Percentiles rank a stretch among this genome's conserved stretches.
Conservation (phyloP, 2,888 invertebrate species). For the Eudasyphora cyanicolor region DNA sequence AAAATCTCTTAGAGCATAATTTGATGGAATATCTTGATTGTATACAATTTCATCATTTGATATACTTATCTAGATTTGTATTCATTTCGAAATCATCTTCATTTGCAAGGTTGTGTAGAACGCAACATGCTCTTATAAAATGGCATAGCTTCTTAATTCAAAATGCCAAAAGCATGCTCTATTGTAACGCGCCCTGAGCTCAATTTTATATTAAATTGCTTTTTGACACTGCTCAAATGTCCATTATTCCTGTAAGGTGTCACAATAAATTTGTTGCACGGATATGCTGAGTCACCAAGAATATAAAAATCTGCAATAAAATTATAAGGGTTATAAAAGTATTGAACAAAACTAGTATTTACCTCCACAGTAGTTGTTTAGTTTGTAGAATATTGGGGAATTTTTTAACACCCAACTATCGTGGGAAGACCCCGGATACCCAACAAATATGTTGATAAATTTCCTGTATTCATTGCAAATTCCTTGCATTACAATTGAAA, state of each 20-base stretch:
- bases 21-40: too few relatives aligned
- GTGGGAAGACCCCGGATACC: constrained; percentile 53
- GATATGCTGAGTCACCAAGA: constrained; percentile 60
- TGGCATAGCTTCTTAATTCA: constrained; percentile 18
- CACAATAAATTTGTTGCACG: constrained; percentile 41
- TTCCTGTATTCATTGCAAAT: constrained; percentile 52
- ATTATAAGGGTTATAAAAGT: not conserved
- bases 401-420: constrained; percentile 53
- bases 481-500: constrained; percentile 46
- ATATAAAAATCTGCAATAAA: constrained; percentile 39
- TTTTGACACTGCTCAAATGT: constrained; percentile 26
- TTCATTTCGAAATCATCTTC: constrained; percentile 9
- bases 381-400: constrained; percentile 10
- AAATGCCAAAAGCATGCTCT: constrained; percentile 31
- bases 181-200: constrained; percentile 48
- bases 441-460: constrained; percentile 52
- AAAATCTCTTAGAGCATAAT: too few relatives aligned
- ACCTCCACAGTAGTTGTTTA: constrained; percentile 21
- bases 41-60: too few relatives aligned
- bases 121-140: constrained; percentile 38
- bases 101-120: constrained; percentile 42
- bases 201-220: constrained; percentile 51
- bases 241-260: constrained; percentile 44
- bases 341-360: not conserved
- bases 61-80: too few relatives aligned